phyloP scores from a whole-genome alignment of 53 echinoderm and acorn worm genomes.

The Mesocentrotus franciscanus region DNA sequence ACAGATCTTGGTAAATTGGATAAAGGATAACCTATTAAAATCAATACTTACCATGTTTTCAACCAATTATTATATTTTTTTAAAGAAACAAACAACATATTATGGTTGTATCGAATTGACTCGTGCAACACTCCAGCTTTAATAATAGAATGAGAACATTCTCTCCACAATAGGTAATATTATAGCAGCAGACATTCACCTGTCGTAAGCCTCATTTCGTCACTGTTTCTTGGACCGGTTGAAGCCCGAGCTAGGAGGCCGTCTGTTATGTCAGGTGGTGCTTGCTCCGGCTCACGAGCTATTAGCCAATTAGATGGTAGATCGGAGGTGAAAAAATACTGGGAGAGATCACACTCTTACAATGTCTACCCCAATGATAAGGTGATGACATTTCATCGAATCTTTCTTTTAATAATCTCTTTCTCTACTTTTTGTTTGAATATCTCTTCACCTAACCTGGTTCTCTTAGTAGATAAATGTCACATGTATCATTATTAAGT shows the following conservation, averaged over 20 bases:
- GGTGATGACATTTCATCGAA: not conserved
- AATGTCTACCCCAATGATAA: not conserved
- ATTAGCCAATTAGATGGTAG: slow-evolving; percentile 35
- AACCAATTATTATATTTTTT: no score
- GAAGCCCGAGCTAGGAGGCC: not conserved
- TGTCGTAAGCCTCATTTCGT: slow-evolving; percentile 9
- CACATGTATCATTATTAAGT: no score
- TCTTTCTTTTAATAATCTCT: not conserved
- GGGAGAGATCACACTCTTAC: not conserved
- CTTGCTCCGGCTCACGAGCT: not conserved
- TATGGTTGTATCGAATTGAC: not conserved
- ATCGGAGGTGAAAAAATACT: slow-evolving; percentile 3
- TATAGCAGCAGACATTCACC: not conserved
- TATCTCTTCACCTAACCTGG: no score
- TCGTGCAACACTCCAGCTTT: not conserved
- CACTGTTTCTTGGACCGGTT: not conserved
- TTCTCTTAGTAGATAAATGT: no score
- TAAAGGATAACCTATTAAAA: no score
- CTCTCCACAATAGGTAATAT: not conserved
- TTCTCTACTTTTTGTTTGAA: no score
- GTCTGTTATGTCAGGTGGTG: no score
- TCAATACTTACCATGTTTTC: no score
- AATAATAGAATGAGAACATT: not conserved
- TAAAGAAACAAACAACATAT: no score
- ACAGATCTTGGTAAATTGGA: no score